Evolutionary conservation across 2,888 invertebrate species (phyloP), one percentile per base, ranked within the genome.

Genomic region (Parnassius glacialis): DNA sequence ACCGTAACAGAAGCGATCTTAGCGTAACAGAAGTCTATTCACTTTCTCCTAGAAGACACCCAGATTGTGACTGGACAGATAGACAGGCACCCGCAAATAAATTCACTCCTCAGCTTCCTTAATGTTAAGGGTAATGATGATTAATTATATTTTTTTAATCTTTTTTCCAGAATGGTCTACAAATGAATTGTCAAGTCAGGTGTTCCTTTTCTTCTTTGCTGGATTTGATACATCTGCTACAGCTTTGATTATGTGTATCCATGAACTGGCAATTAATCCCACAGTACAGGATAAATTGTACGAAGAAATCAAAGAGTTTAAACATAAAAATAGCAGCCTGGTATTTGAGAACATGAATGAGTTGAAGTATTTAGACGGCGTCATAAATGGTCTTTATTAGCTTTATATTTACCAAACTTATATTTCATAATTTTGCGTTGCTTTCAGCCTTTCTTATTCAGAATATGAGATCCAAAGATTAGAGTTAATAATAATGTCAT

Each of bases 201-300:
- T 88, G 0, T 85, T 90, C 51, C 73, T 91, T 20, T 92, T 92
- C 74, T 90, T 92, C 68, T 71, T 77, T 10, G 92, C 90, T 55
- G 92, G 92, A 0, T 92, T 85, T 59, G 92, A 92, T 20, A 88
- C 84, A 3, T 78, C 87, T 0, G 88, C 92, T 0, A 71, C 85
- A 0, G 74, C 81, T 0, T 65, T 92, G 41, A 79, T 78, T 1
- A 79, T 90, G 77, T 71, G 78, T 25, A 70, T 87, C 5, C 87
- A 92, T 59, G 91, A 92, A 67, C 65, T 92, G 48, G 86, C 88
- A 2, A 13, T 90, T 1, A 82, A 93, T 66, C 76, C 78, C 0
- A 78, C 87, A 0, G 67, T 92, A 0, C 92, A 93, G 64, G 83
- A 89, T 0, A 85, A 76, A 66, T 70, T 93, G 62, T 84, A 84